Percentiles rank a stretch among this genome's conserved stretches.
phyloP scores from a whole-genome alignment of 2,797 vertebrate species.

The Staurois parvus region DNA sequence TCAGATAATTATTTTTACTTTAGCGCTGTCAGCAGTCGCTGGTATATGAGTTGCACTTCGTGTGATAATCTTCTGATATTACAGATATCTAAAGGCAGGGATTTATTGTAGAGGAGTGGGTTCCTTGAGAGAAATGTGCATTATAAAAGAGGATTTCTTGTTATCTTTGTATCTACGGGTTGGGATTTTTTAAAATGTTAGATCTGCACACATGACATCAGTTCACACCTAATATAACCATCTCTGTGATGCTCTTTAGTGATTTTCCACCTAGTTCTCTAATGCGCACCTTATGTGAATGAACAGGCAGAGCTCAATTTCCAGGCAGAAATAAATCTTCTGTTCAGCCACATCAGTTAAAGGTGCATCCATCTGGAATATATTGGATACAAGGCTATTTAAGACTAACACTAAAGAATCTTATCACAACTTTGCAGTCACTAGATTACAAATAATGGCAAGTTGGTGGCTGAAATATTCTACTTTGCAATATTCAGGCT shows the following conservation, averaged over 20 bases:
- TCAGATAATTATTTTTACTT: constrained; percentile 46
- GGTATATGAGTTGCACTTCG: neutral
- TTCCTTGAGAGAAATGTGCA: constrained; percentile 1
- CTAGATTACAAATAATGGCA: neutral
- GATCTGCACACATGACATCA: constrained; percentile 45
- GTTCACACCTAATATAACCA: constrained; percentile 37
- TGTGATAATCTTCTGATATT: constrained; percentile 15
- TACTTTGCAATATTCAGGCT: neutral
- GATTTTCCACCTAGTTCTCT: constrained; percentile 44
- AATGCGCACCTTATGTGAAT: constrained; percentile 50
- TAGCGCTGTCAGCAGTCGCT: constrained; percentile 45
- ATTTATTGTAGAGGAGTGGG: constrained; percentile 6
- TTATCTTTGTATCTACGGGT: constrained; percentile 34
- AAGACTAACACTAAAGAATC: neutral
- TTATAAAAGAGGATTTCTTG: constrained; percentile 48
- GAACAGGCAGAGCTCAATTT: constrained; percentile 34
- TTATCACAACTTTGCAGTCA: constrained; percentile 1
- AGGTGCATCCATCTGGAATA: constrained; percentile 45
- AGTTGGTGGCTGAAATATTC: neutral
- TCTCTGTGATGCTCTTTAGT: constrained; percentile 12
- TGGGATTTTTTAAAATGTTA: constrained; percentile 36
- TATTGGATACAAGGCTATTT: constrained; percentile 41
- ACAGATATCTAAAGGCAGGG: constrained; percentile 17
- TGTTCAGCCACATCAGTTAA: constrained; percentile 29
- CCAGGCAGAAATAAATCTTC: constrained; percentile 53